Conservation (phyloP, 37 sponge, comb jelly and placozoan genomes). For the Diacarnus erythraeanus region DNA sequence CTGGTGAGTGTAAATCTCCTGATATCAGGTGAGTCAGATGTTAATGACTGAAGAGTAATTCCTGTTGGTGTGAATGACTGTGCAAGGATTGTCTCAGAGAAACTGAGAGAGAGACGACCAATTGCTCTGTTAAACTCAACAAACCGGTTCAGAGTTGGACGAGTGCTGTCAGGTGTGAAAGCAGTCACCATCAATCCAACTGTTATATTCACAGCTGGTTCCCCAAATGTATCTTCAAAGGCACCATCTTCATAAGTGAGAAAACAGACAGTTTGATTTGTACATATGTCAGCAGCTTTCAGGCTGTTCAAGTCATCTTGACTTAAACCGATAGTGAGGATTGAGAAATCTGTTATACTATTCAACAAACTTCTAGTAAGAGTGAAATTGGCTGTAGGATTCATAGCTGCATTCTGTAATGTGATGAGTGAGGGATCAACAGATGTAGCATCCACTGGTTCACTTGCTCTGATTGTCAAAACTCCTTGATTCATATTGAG, state of each 20-base stretch:
- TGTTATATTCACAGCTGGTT: constrained; percentile 48
- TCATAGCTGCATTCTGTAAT: constrained; percentile 53
- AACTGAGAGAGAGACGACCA: constrained; percentile 56
- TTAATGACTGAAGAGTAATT: constrained; percentile 73
- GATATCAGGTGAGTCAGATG: constrained; percentile 29
- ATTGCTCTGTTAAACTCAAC: constrained; percentile 63
- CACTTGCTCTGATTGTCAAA: constrained; percentile 59
- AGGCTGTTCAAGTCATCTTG: constrained; percentile 63
- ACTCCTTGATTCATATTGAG: constrained; percentile 71
- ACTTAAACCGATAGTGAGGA: constrained; percentile 40
- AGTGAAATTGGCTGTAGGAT: constrained; percentile 55
- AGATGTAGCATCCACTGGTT: constrained; percentile 58
- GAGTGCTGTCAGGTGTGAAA: constrained; percentile 43
- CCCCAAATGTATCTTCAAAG: constrained; percentile 72
- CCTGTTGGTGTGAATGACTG: constrained; percentile 55
- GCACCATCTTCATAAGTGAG: constrained; percentile 67
- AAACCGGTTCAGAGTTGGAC: constrained; percentile 61
- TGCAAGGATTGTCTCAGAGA: constrained; percentile 71
- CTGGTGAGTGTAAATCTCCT: constrained; percentile 37
- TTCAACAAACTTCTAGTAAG: constrained; percentile 43
- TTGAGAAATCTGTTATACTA: constrained; percentile 53
- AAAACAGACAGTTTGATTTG: constrained; percentile 54
- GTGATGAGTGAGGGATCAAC: constrained; percentile 48
- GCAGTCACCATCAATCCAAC: constrained; percentile 37
- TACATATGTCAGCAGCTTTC: constrained; percentile 71